Evolutionary conservation across 2,113 vertebrate species (phyloP).

Genomic region (Casuarius casuarius): DNA sequence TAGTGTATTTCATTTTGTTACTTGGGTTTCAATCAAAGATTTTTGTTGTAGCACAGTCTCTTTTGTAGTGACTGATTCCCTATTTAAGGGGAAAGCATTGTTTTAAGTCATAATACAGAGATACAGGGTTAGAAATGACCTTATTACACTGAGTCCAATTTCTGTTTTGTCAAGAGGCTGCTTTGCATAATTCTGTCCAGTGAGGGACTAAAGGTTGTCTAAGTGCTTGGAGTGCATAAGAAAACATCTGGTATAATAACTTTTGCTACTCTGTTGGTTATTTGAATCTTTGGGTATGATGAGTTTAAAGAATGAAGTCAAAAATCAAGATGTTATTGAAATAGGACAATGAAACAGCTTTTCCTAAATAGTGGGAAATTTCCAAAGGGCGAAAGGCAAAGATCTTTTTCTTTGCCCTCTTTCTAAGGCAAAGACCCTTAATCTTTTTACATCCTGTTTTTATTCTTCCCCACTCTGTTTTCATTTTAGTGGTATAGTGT

Average conservation of each 20-base stretch:
- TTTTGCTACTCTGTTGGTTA: background rate
- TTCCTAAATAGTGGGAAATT: background rate
- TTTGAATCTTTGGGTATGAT: background rate
- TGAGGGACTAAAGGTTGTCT: background rate
- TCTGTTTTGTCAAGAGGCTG: background rate
- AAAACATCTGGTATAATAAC: background rate
- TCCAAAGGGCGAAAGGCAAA: background rate
- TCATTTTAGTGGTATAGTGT: background rate
- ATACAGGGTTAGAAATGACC: background rate
- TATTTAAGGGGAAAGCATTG: background rate
- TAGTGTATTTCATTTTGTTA: background rate
- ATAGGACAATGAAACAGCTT: background rate
- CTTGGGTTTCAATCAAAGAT: background rate
- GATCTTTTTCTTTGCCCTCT: too few relatives aligned
- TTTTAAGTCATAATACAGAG: rapidly evolving
- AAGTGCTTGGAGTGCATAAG: rapidly evolving
- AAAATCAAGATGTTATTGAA: background rate
- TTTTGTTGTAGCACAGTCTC: background rate
- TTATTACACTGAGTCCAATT: background rate
- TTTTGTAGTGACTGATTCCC: background rate
- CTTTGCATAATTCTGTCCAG: background rate
- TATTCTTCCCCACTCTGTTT: background rate
- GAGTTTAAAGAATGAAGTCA: background rate
- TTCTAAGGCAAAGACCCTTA: background rate
- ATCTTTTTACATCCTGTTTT: background rate